Percentiles rank a stretch among this genome's conserved stretches.
phyloP scores from a whole-genome alignment of 2,113 vertebrate species.

The Gallinago paraguaiae region DNA sequence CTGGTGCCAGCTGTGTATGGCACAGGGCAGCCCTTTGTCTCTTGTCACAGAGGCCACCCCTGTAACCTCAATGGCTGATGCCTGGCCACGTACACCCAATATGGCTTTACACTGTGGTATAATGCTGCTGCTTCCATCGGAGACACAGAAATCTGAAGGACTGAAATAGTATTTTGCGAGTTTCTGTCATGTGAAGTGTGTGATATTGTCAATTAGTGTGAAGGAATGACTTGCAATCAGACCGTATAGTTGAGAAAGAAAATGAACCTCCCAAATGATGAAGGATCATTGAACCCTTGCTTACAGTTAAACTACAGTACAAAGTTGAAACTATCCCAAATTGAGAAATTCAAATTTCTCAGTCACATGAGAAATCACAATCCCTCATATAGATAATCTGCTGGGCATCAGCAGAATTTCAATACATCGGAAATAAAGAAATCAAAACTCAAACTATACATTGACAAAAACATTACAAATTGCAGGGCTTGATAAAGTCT shows the following conservation, averaged over 20 bases:
- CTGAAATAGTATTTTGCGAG: background rate
- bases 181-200: background rate
- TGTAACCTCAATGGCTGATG: background rate
- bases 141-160: background rate
- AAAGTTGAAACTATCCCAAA: background rate
- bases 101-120: background rate
- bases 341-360: too few species aligned
- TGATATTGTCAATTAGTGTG: background rate
- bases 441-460: background rate
- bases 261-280: background rate
- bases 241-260: background rate
- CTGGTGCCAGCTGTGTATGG: background rate
- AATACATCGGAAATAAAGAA: background rate
- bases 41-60: background rate
- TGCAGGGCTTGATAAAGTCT: background rate
- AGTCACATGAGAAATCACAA: background rate
- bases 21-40: background rate
- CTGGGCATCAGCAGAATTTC: background rate
- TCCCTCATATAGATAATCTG: background rate
- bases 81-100: too few species aligned
- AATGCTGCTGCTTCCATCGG: background rate
- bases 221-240: background rate
- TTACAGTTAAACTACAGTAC: background rate
- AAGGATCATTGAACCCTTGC: background rate
- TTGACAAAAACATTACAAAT: background rate